phyloP scores from a whole-genome alignment of 1,140 invertebrate species.

The Colletes gigas region DNA sequence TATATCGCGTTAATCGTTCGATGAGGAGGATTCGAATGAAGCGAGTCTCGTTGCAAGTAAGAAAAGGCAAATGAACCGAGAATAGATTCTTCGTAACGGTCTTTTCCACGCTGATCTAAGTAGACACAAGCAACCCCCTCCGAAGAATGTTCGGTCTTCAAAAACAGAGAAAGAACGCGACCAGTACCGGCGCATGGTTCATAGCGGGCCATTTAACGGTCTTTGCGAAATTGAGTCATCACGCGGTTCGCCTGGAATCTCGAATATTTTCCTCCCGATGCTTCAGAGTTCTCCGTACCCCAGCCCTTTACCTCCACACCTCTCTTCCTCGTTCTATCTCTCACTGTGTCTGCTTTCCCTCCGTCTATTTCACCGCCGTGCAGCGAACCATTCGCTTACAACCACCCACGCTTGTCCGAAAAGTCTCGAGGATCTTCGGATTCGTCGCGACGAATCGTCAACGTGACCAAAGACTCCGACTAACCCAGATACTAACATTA shows the following conservation, averaged over 20 bases:
- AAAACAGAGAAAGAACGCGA: constrained; percentile 75
- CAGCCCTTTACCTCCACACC: constrained; percentile 48
- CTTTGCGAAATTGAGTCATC: constrained; percentile 81
- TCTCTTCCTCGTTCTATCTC: constrained; percentile 14
- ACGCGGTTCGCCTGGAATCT: constrained; percentile 81
- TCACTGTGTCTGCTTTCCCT: constrained; percentile 21
- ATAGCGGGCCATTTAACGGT: constrained; percentile 79
- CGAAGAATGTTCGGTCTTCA: constrained; percentile 79
- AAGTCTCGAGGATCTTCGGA: neutral
- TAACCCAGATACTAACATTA: neutral
- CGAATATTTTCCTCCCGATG: constrained; percentile 80
- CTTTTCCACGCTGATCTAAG: constrained; percentile 39
- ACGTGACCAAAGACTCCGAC: neutral
- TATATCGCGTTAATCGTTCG: too few species aligned
- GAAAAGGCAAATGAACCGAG: constrained; percentile 47
- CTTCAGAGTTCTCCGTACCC: constrained; percentile 61
- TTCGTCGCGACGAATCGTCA: neutral
- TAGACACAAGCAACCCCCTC: constrained; percentile 58
- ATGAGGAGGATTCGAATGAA: too few species aligned
- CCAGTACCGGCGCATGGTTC: constrained; percentile 69
- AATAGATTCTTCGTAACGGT: constrained; percentile 44
- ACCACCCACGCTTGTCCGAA: too few species aligned
- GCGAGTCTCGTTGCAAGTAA: too few species aligned
- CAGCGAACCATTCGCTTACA: neutral
- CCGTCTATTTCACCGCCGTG: neutral